A percentile compares a stretch with the other conserved stretches of the same genome.
These are phyloP conservation scores for Ditylenchus weischeri DNA, from an alignment of 2,888 invertebrate species.

Conservation along the genomic window DNA sequence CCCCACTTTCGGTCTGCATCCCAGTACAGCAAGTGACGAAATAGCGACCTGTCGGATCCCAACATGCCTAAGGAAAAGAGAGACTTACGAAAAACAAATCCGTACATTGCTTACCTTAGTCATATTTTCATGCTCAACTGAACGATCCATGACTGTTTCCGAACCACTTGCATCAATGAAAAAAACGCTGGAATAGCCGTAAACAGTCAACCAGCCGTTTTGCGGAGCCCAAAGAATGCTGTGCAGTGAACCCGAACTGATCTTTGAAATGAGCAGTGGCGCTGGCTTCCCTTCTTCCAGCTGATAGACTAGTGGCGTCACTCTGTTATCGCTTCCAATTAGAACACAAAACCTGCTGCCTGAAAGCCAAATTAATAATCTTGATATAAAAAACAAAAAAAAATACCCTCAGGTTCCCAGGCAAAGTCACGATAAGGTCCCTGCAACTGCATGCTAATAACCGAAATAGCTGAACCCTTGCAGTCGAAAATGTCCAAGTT, in stretches of 20 bases:
- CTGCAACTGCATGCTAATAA: constrained; percentile 93
- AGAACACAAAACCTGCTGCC: constrained; percentile 94
- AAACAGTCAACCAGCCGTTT: constrained; percentile 61
- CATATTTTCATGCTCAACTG: constrained; percentile 29
- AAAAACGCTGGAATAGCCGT: constrained; percentile 50
- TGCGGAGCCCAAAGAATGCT: constrained; percentile 61
- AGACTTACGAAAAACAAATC: neutral
- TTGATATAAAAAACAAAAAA: neutral
- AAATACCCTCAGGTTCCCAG: constrained; percentile 77
- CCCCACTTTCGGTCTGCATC: constrained; percentile 67
- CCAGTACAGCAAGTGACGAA: constrained; percentile 90
- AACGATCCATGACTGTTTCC: constrained; percentile 42
- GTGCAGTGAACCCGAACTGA: constrained; percentile 50
- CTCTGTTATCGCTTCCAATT: constrained; percentile 68
- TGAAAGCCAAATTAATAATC: constrained; percentile 59
- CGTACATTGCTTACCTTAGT: neutral
- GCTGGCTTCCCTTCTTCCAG: constrained; percentile 49
- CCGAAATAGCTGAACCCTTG: constrained; percentile 82
- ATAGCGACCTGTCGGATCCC: constrained; percentile 98
- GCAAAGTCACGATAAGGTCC: constrained; percentile 75
- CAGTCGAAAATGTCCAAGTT: constrained; percentile 99
- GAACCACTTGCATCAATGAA: constrained; percentile 54
- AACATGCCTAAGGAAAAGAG: constrained; percentile 77
- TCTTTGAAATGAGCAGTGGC: constrained; percentile 49
- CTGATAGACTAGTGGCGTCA: constrained; percentile 51